Evolutionary conservation across 2,113 vertebrate species (phyloP), one percentile per base, ranked within the genome.

Genomic region (Solea senegalensis): DNA sequence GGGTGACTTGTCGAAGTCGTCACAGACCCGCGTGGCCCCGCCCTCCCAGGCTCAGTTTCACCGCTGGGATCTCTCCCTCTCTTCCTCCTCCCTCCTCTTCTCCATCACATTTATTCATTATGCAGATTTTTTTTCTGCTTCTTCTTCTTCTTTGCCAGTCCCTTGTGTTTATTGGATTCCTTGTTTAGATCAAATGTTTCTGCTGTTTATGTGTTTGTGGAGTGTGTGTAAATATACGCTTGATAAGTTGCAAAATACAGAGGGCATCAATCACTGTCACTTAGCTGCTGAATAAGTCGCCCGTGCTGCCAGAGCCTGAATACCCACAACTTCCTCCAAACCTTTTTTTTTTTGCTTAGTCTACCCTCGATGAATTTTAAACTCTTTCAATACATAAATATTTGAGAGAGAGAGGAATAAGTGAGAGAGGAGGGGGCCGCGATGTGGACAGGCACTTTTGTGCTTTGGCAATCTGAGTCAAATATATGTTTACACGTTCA

Each of bases 241-340:
- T 78, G 84, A 87, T 91, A 86, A 86, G 90, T 92, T 80, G 80
- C 26, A 39, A 77, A 83, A 86, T 74, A 81, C 78, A 85, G 74
- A 89, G 90, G 83, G 89, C 91, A 94, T 96, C 95, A 94, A 95
- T 96, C 95, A 95, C 91, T 94, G 95, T 95, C 94, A 76, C 87
- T 82, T 87, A 87, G 88, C 80, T 76, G 71, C 80, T 79, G 72
- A 41, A 72, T 57, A 63, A 71, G 86, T 87, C 86, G 82, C 86
- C 92, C 88, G 71, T 72, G 88, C 82, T 71, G 78, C 84, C 87
- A 41, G 67, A 76, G 75, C 69, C 74, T 1, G 74, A 74, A 59
- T 27, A 53, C 69, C 39, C 60, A 16, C 51, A 69, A 48, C 73
- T 65, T 66, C 69, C 62, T 61, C 57, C 52, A 0, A 80, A 65